phyloP scores from a whole-genome alignment of 2,888 invertebrate species.

The Cremastobaeus sp. region DNA sequence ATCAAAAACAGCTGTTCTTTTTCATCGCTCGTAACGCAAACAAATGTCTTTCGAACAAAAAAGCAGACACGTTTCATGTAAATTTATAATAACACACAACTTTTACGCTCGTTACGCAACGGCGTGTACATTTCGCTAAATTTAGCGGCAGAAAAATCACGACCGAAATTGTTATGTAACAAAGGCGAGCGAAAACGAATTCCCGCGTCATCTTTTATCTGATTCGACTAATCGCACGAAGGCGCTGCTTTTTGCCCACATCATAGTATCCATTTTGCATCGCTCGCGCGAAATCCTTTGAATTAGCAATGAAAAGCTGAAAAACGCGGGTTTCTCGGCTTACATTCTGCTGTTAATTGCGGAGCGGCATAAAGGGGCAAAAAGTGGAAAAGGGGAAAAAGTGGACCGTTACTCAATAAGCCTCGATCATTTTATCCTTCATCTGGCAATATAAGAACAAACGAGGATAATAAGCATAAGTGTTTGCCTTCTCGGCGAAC shows the following conservation, averaged over 20 bases:
- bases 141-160: slow-evolving; percentile 1
- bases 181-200: slow-evolving; percentile 8
- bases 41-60: too few relatives aligned
- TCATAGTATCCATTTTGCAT: slow-evolving; percentile 3
- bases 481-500: slow-evolving; percentile 31
- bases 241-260: not conserved
- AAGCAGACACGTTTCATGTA: too few relatives aligned
- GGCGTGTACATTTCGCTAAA: not conserved
- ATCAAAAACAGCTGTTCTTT: too few relatives aligned
- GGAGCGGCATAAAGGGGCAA: not conserved
- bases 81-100: too few relatives aligned
- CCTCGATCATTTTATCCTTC: slow-evolving; percentile 28
- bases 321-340: not conserved
- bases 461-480: slow-evolving; percentile 46
- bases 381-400: slow-evolving; percentile 1
- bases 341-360: slow-evolving; percentile 22
- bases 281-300: slow-evolving; percentile 5
- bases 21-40: too few relatives aligned
- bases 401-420: slow-evolving; percentile 23
- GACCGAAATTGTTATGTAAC: slow-evolving; percentile 7
- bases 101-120: slow-evolving; percentile 4
- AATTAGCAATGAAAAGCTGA: not conserved
- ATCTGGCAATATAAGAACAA: slow-evolving; percentile 21
- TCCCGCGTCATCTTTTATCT: slow-evolving; percentile 12
- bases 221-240: slow-evolving; percentile 1